These are phyloP conservation scores for Sarotherodon lohbergeri DNA, from an alignment of 2,113 vertebrate species.

Conservation along the genomic window DNA sequence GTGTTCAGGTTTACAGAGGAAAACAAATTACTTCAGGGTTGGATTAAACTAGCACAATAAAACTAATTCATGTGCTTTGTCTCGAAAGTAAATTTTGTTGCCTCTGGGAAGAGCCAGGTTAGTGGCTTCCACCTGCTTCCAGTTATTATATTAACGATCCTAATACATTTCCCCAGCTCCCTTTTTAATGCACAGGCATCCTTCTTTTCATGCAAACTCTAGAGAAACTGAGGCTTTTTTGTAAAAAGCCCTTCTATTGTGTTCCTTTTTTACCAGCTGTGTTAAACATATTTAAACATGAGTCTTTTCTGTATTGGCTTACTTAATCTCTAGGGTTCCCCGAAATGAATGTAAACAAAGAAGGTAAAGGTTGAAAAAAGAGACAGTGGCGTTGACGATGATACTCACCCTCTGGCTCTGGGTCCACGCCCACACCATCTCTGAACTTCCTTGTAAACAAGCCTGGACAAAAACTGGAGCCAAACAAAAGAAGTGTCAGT, in stretches of 20 bases:
- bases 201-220: background rate
- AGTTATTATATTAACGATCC: background rate
- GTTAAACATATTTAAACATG: background rate
- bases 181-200: background rate
- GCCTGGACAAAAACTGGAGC: constrained; percentile 80
- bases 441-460: constrained; percentile 86
- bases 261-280: background rate
- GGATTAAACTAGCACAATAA: background rate
- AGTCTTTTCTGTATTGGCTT: background rate
- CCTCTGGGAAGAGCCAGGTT: background rate
- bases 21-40: background rate
- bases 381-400: background rate
- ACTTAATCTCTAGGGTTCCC: background rate
- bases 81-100: background rate
- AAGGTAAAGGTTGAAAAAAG: background rate
- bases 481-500: background rate
- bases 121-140: background rate
- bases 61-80: background rate
- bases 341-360: background rate
- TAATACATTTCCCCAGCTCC: background rate
- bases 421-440: constrained; percentile 72
- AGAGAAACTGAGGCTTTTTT: background rate
- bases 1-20: background rate
- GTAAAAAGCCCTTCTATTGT: background rate
- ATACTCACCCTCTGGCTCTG: constrained; percentile 78